A percentile compares a stretch with the other conserved stretches of the same genome.
These are phyloP conservation scores for Rhaphigaster nebulosa DNA, from an alignment of 2,888 invertebrate species.

Conservation along the genomic window DNA sequence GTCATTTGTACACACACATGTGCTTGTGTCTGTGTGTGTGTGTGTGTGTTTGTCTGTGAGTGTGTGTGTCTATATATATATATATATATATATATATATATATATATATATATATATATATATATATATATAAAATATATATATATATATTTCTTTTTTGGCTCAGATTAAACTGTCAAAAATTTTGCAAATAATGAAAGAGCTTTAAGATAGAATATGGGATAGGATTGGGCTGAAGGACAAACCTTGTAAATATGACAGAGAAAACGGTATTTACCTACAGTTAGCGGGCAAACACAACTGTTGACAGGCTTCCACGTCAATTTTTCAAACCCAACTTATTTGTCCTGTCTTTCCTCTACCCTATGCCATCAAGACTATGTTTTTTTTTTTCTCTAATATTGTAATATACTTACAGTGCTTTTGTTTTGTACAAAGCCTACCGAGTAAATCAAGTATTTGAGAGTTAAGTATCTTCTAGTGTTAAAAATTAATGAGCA, in stretches of 20 bases:
- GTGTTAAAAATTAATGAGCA: no score
- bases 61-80: no score
- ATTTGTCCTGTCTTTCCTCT: not conserved
- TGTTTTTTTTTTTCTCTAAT: not conserved
- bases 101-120: no score
- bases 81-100: no score
- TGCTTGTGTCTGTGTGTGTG: no score
- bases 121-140: no score
- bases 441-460: no score
- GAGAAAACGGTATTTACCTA: not conserved
- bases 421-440: not conserved
- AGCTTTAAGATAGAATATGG: not conserved
- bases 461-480: no score
- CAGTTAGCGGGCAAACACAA: conserved; percentile 1
- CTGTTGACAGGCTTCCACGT: conserved; percentile 2
- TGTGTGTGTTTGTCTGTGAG: no score
- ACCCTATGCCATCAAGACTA: not conserved
- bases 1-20: no score
- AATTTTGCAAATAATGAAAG: not conserved
- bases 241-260: not conserved
- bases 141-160: not conserved
- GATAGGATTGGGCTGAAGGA: not conserved
- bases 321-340: conserved; percentile 32
- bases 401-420: not conserved
- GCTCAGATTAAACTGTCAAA: not conserved